Evolutionary conservation across 2,888 invertebrate species (phyloP), one percentile per base, ranked within the genome.

Genomic region (Polymixis flavicincta): DNA sequence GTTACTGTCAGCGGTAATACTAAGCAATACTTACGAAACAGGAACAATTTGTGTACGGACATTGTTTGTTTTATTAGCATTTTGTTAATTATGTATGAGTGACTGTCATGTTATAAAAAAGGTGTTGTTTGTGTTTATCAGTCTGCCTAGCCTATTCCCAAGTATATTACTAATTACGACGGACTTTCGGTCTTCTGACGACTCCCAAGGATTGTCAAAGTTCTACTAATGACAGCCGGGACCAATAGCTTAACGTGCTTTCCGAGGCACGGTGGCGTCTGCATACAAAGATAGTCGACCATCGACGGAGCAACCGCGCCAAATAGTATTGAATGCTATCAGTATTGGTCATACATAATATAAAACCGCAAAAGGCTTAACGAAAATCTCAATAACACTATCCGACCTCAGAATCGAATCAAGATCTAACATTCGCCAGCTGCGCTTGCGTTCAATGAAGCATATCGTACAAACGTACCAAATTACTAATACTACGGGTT

Each of bases 381-480:
- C 52, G n/a, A 60, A 28, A 68, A 54, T 52, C 55, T 48, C 32
- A 59, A 68, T 50, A 66, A 37, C 42, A 37, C n/a, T 45, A 42
- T 48, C 59, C 50, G 45, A 67, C 82, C 78, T 80, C 71, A 71
- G 14, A 71, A 67, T 67, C 52, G 13, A 76, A 61, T 66, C 55
- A 48, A 63, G 22, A 67, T 64, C 61, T 63, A 54, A 37, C 59
- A 61, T 32, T 54, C 22, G 57, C 80, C 80, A 61, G 65, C 79
- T 66, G 59, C 48, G 52, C 61, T 25, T 48, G 52, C 22, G 28
- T 48, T 65, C 79, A 83, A 48, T 81, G 65, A 25, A 79, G 74
- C 84, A 54, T 83, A 63, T 63, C 83, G n/a, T 54, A 78, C 54
- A 80, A 55, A 63, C 59, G 42, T 67, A 42, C n/a, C 19, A n/a